These are phyloP conservation scores for Corythoichthys intestinalis DNA, from an alignment of 2,113 vertebrate species.

Conservation along the genomic window DNA sequence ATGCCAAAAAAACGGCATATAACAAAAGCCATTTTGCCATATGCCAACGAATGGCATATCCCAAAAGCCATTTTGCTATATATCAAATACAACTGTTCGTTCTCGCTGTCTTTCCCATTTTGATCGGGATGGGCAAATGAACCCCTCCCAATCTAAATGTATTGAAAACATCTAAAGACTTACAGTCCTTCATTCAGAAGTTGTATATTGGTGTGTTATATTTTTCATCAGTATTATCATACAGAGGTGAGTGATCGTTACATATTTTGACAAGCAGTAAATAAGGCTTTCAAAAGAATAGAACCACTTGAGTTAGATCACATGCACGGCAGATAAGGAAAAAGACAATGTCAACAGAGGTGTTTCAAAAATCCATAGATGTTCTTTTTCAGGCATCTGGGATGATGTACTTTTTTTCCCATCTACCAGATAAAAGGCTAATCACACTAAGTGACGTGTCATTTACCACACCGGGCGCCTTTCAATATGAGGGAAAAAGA, in stretches of 20 bases:
- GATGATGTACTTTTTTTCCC: slow-evolving; percentile 15
- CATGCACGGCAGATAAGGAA: background rate
- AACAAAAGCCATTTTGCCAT: too few relatives aligned
- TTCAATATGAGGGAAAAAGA: slow-evolving; percentile 54
- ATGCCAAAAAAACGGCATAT: too few relatives aligned
- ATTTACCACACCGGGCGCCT: slow-evolving; percentile 38
- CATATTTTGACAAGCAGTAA: background rate
- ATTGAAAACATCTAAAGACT: too few relatives aligned
- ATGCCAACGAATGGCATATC: too few relatives aligned
- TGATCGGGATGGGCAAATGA: too few relatives aligned
- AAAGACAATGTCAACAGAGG: slow-evolving; percentile 20
- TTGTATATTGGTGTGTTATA: background rate
- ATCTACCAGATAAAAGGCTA: slow-evolving; percentile 34
- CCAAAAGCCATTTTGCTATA: too few relatives aligned
- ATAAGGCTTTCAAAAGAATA: background rate
- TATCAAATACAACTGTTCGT: too few relatives aligned
- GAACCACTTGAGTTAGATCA: background rate
- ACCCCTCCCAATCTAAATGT: too few relatives aligned
- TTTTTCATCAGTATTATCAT: too few relatives aligned
- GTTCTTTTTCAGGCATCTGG: slow-evolving; percentile 22
- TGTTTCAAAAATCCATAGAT: slow-evolving; percentile 4
- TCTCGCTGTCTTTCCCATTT: too few relatives aligned
- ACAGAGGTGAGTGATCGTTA: background rate
- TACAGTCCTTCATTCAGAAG: too few relatives aligned
- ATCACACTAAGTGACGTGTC: slow-evolving; percentile 32